Evolutionary conservation across 2,888 invertebrate genomes (phyloP), one percentile per base, ranked within the genome.

Genomic region (Archaeoteleia sp.): DNA sequence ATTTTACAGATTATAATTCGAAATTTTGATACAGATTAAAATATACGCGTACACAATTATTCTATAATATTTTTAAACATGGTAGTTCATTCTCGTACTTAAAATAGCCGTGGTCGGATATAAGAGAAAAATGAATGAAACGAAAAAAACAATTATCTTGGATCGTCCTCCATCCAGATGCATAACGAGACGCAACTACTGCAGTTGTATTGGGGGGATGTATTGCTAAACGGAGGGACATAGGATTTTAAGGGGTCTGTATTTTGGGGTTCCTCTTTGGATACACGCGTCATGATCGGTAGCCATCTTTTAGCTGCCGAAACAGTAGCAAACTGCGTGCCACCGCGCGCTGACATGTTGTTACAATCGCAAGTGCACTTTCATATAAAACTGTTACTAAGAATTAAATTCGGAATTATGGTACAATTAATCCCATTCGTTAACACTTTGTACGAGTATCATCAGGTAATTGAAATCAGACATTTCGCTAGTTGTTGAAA

Each of bases 201-300:
- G 14, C 5, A 34, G 34, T 6, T 12, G 34, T 34, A 7, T 25
- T 69, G 67, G 70, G 76, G 77, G 78, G 74, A 74, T 67, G 74
- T 74, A 81, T 82, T 82, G 82, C 81, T 78, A 73, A 65, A 62
- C 72, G 74, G 73, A 78, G 75, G 79, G 80, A 80, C 70, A 76
- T 73, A 67, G 76, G 75, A 79, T 78, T 74, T 77, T 74, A 72
- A 73, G 74, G 74, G 78, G 75, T 43, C 58, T 45, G 54, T 25
- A 34, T 68, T 72, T 73, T 73, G 70, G 72, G 78, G 77, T 74
- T 76, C 71, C 77, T 72, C 30, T 46, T 73, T 70, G 72, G 70
- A 76, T 76, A 74, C 78, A 82, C 80, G 74, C 73, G 69, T 72
- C 70, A 74, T 82, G 81, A 82, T 82, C 82, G 79, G 81, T 82